Base-by-base conservation (phyloP, 1,140 invertebrate species). In the Octopus bimaculoides region DNA sequence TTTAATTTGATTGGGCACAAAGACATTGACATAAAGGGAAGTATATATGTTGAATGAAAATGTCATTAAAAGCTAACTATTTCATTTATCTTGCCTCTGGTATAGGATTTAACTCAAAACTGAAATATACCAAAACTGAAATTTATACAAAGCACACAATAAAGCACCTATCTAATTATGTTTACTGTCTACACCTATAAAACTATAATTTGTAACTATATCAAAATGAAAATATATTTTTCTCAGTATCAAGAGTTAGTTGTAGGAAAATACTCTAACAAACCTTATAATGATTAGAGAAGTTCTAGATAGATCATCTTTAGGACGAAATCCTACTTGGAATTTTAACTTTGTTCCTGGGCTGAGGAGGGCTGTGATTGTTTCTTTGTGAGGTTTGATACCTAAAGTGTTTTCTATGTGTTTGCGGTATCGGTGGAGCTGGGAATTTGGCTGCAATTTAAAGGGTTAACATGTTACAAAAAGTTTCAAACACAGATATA, bases 281-380 rank as follows among this genome's bases (percentile, higher is more conserved):
- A 83, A 91, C 90, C 91, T 90, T 66, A 92, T 91, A 77, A 92
- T 83, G 76, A 92, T 88, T 79, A 92, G 82, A 71, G 92, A 92
- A n/a, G 91, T 90, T 82, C 88, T 89, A 6, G 90, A 84, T 54
- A 83, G 83, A 81, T 92, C 91, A 86, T 92, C 91, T 66, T 86
- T 87, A 55, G 92, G 92, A 52, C 90, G 86, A 84, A 92, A 92
- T 26, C 90, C 91, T 56, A 93, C 86, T 79, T 89, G 86, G 77
- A 92, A 85, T 79, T 89, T 87, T 17, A 91, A 87, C 84, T 90
- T 92, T 77, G 86, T 89, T 17, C 90, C 89, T 9, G 91, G 91
- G 89, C 77, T 78, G 74, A 93, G 83, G 54, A 92, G 79, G 78
- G 92, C 87, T 53, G 92, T 89, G 54, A 92, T 87, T 53, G 91